Evolutionary conservation across 2,888 invertebrate species (phyloP).

Genomic region (Hypena proboscidalis): DNA sequence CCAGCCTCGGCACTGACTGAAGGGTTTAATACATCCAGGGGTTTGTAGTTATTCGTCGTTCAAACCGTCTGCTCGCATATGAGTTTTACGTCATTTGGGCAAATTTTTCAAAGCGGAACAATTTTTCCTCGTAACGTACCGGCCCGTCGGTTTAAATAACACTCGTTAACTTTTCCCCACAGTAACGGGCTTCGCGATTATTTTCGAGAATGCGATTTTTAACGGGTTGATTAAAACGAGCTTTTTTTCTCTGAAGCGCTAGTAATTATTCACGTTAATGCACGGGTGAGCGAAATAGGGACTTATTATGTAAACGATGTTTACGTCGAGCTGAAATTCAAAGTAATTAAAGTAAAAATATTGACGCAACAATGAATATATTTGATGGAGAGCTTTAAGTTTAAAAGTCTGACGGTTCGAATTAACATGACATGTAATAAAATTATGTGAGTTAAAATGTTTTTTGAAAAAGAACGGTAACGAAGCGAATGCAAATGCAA

Average conservation of each 20-base stretch:
- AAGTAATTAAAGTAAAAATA: conserved; percentile 43
- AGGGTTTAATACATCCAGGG: conserved; percentile 56
- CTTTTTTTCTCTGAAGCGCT: conserved; percentile 50
- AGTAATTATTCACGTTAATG: conserved; percentile 62
- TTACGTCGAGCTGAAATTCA: conserved; percentile 31
- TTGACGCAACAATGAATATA: conserved; percentile 28
- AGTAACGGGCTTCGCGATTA: conserved; percentile 70
- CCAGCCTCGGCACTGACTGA: conserved; percentile 52
- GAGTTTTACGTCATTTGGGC: conserved; percentile 78
- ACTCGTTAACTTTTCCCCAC: conserved; percentile 79
- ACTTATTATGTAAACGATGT: conserved; percentile 49
- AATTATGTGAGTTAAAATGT: not conserved
- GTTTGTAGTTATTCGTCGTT: conserved; percentile 57
- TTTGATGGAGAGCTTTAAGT: conserved; percentile 16
- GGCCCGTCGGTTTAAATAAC: conserved; percentile 70
- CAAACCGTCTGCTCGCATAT: conserved; percentile 60
- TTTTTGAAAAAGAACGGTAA: not conserved
- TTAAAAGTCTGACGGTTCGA: conserved; percentile 10
- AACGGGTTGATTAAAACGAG: conserved; percentile 72
- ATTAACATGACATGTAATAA: not conserved
- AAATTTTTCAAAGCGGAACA: conserved; percentile 76
- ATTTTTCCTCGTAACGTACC: conserved; percentile 67
- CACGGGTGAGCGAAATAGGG: conserved; percentile 49
- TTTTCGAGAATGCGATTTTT: conserved; percentile 73
- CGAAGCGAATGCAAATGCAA: not conserved